Evolutionary conservation across 1,140 invertebrate species (phyloP).

Genomic region (Elysia chlorotica): DNA sequence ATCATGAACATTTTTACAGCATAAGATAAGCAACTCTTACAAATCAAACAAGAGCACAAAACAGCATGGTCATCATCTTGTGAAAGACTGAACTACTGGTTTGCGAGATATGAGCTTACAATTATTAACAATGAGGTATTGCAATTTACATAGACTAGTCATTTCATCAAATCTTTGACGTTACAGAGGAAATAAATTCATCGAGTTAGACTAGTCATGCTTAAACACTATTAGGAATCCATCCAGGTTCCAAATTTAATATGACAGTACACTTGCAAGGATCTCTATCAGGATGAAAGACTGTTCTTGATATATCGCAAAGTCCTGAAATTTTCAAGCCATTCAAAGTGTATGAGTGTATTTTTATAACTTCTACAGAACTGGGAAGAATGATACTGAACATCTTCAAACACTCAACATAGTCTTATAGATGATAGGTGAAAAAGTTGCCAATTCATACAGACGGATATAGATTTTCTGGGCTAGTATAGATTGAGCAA

Average conservation of each 20-base stretch:
- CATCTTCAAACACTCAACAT: neutral
- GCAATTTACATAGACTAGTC: no score
- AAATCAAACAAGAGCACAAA: no score
- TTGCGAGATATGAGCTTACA: no score
- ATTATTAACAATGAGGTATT: no score
- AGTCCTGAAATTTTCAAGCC: neutral
- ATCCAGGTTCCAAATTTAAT: conserved; percentile 32
- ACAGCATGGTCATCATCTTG: no score
- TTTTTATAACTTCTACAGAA: neutral
- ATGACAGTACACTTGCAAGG: conserved; percentile 34
- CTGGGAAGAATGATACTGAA: neutral
- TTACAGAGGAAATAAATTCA: conserved; percentile 30
- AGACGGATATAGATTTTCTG: neutral
- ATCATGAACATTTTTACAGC: no score
- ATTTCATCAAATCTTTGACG: no score
- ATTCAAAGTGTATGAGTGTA: neutral
- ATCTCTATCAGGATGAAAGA: no score
- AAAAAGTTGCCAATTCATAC: neutral
- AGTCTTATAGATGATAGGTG: neutral
- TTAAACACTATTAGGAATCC: conserved; percentile 40
- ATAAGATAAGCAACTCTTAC: no score
- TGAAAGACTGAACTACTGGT: no score
- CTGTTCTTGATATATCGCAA: no score
- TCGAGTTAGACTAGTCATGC: conserved; percentile 42
- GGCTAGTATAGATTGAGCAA: neutral